A percentile compares a stretch with the other conserved stretches of the same genome.
Evolutionary conservation across 2,888 invertebrate genomes (phyloP).

Genomic region (Ditula angustiorana): DNA sequence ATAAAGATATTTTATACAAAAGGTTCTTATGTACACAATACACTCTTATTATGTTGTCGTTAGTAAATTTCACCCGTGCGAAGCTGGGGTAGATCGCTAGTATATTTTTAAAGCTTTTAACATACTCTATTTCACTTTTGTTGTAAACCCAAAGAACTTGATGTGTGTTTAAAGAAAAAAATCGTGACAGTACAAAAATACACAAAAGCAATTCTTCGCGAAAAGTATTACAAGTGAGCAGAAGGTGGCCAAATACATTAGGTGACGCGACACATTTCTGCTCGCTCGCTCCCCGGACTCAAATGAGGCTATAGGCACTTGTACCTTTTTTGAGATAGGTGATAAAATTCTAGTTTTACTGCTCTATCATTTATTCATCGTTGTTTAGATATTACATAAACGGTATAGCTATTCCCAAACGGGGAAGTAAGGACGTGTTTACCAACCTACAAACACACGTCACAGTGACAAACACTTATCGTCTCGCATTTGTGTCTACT

Average conservation of each 20-base stretch:
- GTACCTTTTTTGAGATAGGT: neutral
- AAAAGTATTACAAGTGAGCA: conserved; percentile 41
- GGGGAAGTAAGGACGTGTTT: neutral
- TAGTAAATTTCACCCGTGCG: too few relatives aligned
- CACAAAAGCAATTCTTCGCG: conserved; percentile 36
- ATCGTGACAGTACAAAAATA: conserved; percentile 15
- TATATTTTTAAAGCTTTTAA: too few relatives aligned
- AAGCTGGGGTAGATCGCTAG: too few relatives aligned
- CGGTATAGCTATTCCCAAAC: neutral
- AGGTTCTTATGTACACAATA: too few relatives aligned
- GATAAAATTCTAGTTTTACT: conserved; percentile 14
- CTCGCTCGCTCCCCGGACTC: conserved; percentile 49
- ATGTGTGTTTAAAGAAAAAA: neutral
- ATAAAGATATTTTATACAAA: too few relatives aligned
- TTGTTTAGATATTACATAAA: neutral
- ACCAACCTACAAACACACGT: neutral
- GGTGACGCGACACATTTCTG: conserved; percentile 61
- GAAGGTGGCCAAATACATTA: conserved; percentile 57
- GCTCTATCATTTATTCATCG: conserved; percentile 8
- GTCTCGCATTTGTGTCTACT: too few relatives aligned
- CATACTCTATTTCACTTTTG: too few relatives aligned
- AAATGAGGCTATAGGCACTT: conserved; percentile 1
- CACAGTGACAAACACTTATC: neutral
- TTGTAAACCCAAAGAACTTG: conserved; percentile 3
- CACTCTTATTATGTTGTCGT: too few relatives aligned